Evolutionary conservation across 1,140 invertebrate species (phyloP).

Genomic region (Meloidogyne hapla): DNA sequence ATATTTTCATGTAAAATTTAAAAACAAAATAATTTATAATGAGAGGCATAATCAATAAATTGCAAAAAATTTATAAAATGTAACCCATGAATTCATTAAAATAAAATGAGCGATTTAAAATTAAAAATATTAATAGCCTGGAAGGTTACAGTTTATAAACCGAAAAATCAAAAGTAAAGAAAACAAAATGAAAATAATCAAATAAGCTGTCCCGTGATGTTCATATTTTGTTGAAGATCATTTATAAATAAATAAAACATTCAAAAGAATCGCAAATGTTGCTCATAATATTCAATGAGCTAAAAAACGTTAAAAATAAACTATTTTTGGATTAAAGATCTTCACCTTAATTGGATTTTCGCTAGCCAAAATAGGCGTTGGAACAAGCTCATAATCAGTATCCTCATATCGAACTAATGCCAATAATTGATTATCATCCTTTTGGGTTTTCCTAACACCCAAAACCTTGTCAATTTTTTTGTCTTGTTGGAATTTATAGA

Average conservation of each 20-base stretch:
- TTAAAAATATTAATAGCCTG: no score
- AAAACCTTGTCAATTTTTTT: constrained; percentile 11
- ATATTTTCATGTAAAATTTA: no score
- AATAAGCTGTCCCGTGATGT: neutral
- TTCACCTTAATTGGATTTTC: constrained; percentile 12
- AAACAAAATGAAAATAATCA: neutral
- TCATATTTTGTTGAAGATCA: neutral
- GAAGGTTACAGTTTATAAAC: no score
- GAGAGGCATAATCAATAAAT: no score
- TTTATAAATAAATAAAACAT: neutral
- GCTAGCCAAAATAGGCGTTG: constrained; percentile 6
- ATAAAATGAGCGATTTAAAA: no score
- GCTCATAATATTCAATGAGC: constrained; percentile 22
- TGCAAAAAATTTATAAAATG: no score
- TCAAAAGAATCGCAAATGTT: constrained; percentile 18
- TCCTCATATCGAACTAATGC: constrained; percentile 18
- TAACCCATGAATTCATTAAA: no score
- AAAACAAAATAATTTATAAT: no score
- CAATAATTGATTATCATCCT: neutral
- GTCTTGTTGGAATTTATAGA: constrained; percentile 12
- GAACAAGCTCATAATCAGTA: constrained; percentile 13
- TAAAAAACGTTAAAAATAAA: neutral
- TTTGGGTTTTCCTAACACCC: neutral
- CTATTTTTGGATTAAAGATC: neutral
- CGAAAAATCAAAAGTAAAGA: no score